Base-by-base conservation (phyloP, 2,797 vertebrate genomes). In the Gymnocypris eckloni region DNA sequence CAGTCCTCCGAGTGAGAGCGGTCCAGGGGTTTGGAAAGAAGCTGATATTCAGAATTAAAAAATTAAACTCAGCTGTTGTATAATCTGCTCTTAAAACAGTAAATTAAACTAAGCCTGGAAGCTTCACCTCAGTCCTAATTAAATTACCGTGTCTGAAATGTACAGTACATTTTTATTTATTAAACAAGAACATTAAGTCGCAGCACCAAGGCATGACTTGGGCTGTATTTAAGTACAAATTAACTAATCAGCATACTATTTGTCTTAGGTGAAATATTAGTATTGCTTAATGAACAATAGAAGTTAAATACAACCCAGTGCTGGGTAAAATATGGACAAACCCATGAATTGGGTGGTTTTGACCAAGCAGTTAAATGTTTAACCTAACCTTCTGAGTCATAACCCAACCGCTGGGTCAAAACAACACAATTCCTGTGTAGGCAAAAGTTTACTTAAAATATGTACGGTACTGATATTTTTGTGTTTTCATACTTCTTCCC, bases 91-190 rank as follows among this genome's bases (percentile, higher is more conserved):
- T 81, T 76, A 70, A 81, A 86, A 86, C 56, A 13, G 61, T 20
- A 48, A 82, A 87, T 82, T 88, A 87, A 86, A 83, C 52, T 18
- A 25, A 87, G 81, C 4, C 0, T 70, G 78, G 28, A 78, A 59
- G 86, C 59, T 25, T 79, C 79, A 89, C 50, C 25, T 79, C 78
- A 82, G 88, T 82, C 89, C 61, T 80, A 87, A 91, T 93, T 91
- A 67, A 92, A 91, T 91, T 90, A 89, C 85, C 67, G 41, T 37
- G 15, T 50, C 54, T 87, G 81, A 90, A 85, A 5, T 85, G 81
- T 89, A 82, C 71, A 69, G 61, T 69, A 70, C 52, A 81, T 82
- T 79, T 73, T 12, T 61, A 81, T 86, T 87, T 76, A 86, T 87
- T 86, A 84, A 73, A 85, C 22, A 56, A 48, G 45, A 86, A 81